Percentiles rank a stretch among this genome's conserved stretches.
Evolutionary conservation across 2,797 vertebrate species (phyloP).

Genomic region (Enteromius paludinosus): DNA sequence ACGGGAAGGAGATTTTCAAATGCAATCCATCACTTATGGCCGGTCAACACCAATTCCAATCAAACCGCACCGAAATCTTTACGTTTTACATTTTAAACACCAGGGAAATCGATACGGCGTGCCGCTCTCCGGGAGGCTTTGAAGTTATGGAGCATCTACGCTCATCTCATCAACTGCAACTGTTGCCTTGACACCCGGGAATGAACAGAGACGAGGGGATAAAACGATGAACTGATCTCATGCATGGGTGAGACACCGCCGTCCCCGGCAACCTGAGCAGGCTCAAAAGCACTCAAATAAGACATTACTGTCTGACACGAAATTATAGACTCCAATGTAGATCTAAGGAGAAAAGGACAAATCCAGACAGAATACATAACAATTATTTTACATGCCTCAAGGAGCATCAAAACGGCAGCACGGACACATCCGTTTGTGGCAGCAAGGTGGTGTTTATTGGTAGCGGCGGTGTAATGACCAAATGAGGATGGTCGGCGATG

Average conservation of each 20-base stretch:
- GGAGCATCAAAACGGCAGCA: slow-evolving; percentile 30
- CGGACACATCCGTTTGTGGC: slow-evolving; percentile 18
- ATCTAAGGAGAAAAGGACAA: slow-evolving; percentile 39
- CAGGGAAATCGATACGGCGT: slow-evolving; percentile 53
- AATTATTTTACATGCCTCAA: slow-evolving; percentile 40
- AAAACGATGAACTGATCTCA: slow-evolving; percentile 49
- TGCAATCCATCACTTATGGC: slow-evolving; percentile 58
- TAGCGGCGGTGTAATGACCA: slow-evolving; percentile 48
- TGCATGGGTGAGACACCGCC: slow-evolving; percentile 27
- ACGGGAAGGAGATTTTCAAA: slow-evolving; percentile 47
- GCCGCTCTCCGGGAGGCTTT: slow-evolving; percentile 50
- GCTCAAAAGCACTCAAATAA: slow-evolving; percentile 47
- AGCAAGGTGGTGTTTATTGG: slow-evolving; percentile 40
- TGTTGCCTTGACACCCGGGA: slow-evolving; percentile 60
- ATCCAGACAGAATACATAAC: slow-evolving; percentile 35
- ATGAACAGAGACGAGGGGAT: slow-evolving; percentile 54
- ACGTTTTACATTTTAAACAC: slow-evolving; percentile 62
- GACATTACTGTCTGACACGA: slow-evolving; percentile 43
- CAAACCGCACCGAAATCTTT: slow-evolving; percentile 55
- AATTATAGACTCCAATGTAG: slow-evolving; percentile 28
- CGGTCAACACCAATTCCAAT: slow-evolving; percentile 56
- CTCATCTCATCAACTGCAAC: slow-evolving; percentile 61
- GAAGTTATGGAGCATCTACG: slow-evolving; percentile 53
- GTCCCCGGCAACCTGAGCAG: slow-evolving; percentile 40
- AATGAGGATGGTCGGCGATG: slow-evolving; percentile 76